phyloP scores from a whole-genome alignment of 2,888 invertebrate genomes.

The Philonicus albiceps region DNA sequence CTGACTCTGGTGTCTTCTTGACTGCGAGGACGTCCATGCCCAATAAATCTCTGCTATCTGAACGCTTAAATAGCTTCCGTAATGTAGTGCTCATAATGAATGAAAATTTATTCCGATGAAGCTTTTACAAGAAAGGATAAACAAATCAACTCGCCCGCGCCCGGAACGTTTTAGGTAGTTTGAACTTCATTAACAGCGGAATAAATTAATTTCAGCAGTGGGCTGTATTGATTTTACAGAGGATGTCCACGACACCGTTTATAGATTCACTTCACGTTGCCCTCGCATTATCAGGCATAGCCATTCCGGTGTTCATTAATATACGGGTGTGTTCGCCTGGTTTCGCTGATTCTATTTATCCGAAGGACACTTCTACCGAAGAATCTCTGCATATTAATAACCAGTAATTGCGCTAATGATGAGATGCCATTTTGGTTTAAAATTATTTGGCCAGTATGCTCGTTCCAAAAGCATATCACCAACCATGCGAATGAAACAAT shows the following conservation, averaged over 20 bases:
- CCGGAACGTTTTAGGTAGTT: slow-evolving; percentile 21
- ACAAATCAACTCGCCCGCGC: slow-evolving; percentile 3
- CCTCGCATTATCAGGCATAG: background rate
- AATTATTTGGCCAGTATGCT: background rate
- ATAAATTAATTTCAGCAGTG: slow-evolving; percentile 31
- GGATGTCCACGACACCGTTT: background rate
- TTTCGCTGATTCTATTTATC: background rate
- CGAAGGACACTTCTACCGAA: background rate
- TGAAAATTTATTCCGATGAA: slow-evolving; percentile 21
- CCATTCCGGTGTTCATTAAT: background rate
- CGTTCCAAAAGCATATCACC: background rate
- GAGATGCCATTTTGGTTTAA: background rate
- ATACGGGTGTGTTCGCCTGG: background rate
- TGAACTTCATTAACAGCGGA: slow-evolving; percentile 27
- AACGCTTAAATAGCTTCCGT: background rate
- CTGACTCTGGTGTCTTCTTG: background rate
- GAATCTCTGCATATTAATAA: background rate
- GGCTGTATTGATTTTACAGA: slow-evolving; percentile 3
- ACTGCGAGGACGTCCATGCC: background rate
- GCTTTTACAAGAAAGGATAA: slow-evolving; percentile 36
- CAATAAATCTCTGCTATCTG: slow-evolving; percentile 29
- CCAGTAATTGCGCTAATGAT: background rate
- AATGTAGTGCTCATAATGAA: slow-evolving; percentile 25
- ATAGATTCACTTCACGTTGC: slow-evolving; percentile 12
- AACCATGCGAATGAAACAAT: background rate